Conservation (phyloP, 2,797 vertebrate genomes). For the Spondyliosoma cantharus region DNA sequence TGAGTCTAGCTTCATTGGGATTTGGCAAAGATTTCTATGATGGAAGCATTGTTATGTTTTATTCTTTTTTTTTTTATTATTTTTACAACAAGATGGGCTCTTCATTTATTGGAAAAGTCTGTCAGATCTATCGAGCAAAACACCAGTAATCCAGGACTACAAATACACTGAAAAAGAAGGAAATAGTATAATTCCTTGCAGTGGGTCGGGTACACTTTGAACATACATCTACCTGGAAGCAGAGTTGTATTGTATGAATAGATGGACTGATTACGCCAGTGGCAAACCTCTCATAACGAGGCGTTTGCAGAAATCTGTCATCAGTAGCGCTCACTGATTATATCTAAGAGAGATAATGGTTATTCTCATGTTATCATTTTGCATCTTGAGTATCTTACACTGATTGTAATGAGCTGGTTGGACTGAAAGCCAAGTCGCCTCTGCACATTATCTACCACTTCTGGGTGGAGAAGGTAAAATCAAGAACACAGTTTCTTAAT, state of each 20-base stretch:
- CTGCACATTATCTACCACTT: too few relatives aligned
- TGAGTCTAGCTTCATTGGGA: background rate
- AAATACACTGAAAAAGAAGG: background rate
- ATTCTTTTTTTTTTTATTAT: too few relatives aligned
- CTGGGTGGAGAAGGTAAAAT: background rate
- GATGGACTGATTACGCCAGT: background rate
- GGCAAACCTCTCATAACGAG: background rate
- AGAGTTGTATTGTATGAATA: background rate
- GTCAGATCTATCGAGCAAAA: background rate
- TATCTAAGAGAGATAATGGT: background rate
- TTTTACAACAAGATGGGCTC: background rate
- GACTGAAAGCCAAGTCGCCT: background rate
- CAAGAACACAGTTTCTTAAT: too few relatives aligned
- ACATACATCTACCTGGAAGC: background rate
- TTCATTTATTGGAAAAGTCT: background rate
- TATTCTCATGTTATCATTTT: background rate
- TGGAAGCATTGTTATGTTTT: too few relatives aligned
- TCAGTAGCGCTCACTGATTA: background rate
- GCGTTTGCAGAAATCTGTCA: background rate
- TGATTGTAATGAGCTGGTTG: constrained; percentile 16
- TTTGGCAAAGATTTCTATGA: too few relatives aligned
- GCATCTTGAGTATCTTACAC: background rate
- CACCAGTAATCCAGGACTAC: background rate
- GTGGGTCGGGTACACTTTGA: background rate
- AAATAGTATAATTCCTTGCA: background rate